Conservation (phyloP, 2,113 vertebrate species). For the Rissa tridactyla region DNA sequence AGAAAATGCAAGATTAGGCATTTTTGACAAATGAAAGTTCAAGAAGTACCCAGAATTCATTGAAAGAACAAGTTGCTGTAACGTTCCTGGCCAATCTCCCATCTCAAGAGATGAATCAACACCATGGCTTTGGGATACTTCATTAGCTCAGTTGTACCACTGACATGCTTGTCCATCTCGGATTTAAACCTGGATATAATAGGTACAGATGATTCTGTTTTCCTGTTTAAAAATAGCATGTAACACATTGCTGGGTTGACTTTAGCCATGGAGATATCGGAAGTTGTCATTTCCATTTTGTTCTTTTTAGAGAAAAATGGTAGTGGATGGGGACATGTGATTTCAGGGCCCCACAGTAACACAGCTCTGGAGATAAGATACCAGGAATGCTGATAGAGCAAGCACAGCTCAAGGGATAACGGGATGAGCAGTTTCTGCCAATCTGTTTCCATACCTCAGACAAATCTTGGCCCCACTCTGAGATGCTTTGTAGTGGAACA, state of each 20-base stretch:
- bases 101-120: background rate
- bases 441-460: background rate
- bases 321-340: background rate
- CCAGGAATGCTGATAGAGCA: background rate
- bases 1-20: background rate
- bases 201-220: background rate
- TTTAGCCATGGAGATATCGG: background rate
- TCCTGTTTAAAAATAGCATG: background rate
- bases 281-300: background rate
- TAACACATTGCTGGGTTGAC: background rate
- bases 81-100: background rate
- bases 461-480: background rate
- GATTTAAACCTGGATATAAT: background rate
- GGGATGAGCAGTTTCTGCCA: background rate
- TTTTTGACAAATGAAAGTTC: background rate
- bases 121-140: background rate
- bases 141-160: background rate
- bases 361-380: background rate
- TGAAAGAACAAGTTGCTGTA: background rate
- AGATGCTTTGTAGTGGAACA: background rate
- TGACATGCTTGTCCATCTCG: background rate
- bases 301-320: background rate
- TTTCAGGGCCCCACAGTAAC: background rate
- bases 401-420: background rate
- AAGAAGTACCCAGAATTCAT: background rate